Evolutionary conservation across 2,888 invertebrate genomes (phyloP).

Genomic region (Dolichopus griseipennis): DNA sequence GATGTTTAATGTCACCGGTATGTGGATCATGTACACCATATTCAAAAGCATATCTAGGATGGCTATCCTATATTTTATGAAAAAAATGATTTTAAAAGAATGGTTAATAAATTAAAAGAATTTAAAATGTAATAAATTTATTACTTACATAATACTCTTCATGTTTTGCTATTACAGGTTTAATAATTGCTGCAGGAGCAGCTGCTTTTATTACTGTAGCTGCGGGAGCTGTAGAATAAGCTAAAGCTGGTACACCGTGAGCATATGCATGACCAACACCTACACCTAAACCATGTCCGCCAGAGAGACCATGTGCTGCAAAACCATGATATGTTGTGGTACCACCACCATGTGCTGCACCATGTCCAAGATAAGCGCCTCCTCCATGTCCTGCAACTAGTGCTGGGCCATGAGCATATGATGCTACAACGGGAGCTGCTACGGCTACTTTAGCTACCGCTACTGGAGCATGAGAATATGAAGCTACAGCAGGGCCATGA

Average conservation of each 20-base stretch:
- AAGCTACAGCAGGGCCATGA: constrained; percentile 22
- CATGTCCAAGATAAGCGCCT: constrained; percentile 25
- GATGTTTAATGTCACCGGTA: constrained; percentile 65
- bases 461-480: constrained; percentile 22
- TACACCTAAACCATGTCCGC: constrained; percentile 16
- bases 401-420: constrained; percentile 39
- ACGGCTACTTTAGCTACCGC: constrained; percentile 19
- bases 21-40: constrained; percentile 65
- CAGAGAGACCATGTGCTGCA: constrained; percentile 10
- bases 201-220: constrained; percentile 38
- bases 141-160: constrained; percentile 51
- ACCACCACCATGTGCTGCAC: constrained; percentile 21
- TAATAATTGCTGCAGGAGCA: constrained; percentile 40
- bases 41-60: constrained; percentile 63
- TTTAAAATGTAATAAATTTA: not conserved
- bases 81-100: constrained; percentile 14
- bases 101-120: not conserved
- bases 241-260: constrained; percentile 33
- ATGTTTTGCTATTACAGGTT: constrained; percentile 53
- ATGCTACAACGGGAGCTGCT: constrained; percentile 21
- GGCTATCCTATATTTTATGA: constrained; percentile 49
- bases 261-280: constrained; percentile 24
- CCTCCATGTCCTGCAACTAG: constrained; percentile 15
- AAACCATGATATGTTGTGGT: constrained; percentile 18
- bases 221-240: constrained; percentile 38